Conservation (phyloP, 1,140 invertebrate species). For the Aphaenogaster ashmeadi region DNA sequence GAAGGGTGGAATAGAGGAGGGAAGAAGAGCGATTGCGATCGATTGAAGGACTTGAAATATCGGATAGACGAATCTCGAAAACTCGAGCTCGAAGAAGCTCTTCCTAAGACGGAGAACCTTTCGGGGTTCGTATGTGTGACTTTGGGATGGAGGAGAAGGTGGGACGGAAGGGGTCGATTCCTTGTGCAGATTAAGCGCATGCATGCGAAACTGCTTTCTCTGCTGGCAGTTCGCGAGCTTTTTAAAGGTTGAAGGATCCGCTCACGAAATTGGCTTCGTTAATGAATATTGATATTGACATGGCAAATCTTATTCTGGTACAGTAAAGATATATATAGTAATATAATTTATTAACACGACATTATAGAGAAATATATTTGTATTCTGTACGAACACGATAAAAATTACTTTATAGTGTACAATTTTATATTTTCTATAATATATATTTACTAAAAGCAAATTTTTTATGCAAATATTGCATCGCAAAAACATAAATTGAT, state of each 20-base stretch:
- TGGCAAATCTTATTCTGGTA: not conserved
- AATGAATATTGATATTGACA: slow-evolving; percentile 23
- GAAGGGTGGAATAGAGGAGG: not conserved
- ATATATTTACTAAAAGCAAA: slow-evolving; percentile 6
- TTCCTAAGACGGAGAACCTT: slow-evolving; percentile 11
- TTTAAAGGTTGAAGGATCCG: slow-evolving; percentile 46
- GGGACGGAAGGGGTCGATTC: slow-evolving; percentile 46
- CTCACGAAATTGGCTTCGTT: not conserved
- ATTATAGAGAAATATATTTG: not conserved
- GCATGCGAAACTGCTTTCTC: slow-evolving; percentile 33
- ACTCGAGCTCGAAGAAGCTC: not conserved
- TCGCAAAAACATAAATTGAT: not conserved
- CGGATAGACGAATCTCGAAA: slow-evolving; percentile 21
- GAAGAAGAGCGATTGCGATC: slow-evolving; percentile 9
- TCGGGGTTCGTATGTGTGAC: slow-evolving; percentile 22
- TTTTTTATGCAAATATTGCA: not conserved
- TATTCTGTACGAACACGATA: not conserved
- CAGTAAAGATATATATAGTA: not conserved
- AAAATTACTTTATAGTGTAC: not conserved
- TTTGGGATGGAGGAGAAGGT: not conserved
- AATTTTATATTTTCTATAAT: not conserved
- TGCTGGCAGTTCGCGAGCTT: slow-evolving; percentile 5
- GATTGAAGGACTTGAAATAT: slow-evolving; percentile 24
- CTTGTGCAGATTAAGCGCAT: slow-evolving; percentile 49
- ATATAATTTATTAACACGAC: not conserved